Percentiles rank a stretch among this genome's conserved stretches.
These are phyloP conservation scores for Thyatira batis DNA, from an alignment of 2,888 invertebrate species.

Conservation along the genomic window DNA sequence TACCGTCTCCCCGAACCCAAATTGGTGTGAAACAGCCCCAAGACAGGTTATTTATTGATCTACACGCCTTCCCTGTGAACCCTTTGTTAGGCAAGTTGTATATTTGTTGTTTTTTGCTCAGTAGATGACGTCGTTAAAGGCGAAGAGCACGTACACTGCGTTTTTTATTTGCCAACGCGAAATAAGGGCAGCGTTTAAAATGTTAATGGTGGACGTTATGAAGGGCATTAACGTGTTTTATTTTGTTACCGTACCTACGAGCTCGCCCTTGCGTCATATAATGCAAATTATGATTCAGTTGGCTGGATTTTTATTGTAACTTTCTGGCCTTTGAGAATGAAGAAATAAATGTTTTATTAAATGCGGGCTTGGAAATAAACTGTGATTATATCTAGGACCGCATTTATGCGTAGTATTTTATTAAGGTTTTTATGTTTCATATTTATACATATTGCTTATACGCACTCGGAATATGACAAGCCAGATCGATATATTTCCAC, in stretches of 20 bases:
- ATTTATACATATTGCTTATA: too few species aligned
- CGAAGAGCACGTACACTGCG: slow-evolving; percentile 14
- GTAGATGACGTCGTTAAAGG: slow-evolving; percentile 14
- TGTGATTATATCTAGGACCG: too few species aligned
- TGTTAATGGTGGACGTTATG: slow-evolving; percentile 7
- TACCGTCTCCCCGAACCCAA: neutral
- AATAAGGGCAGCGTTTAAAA: slow-evolving; percentile 22
- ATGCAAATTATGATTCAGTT: neutral
- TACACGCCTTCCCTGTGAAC: neutral
- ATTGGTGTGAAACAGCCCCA: neutral
- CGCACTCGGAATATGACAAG: too few species aligned
- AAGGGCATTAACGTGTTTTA: slow-evolving; percentile 17
- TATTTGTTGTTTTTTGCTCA: slow-evolving; percentile 2
- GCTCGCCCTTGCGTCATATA: neutral
- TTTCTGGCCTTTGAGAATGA: too few species aligned
- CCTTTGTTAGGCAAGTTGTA: neutral
- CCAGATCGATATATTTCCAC: too few species aligned
- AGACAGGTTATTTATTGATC: neutral
- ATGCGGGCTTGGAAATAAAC: too few species aligned
- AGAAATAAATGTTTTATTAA: too few species aligned
- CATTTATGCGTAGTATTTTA: too few species aligned
- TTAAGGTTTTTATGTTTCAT: too few species aligned
- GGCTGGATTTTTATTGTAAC: neutral
- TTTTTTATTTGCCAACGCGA: slow-evolving; percentile 15
- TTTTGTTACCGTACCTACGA: neutral